Evolutionary conservation across 2,888 invertebrate species (phyloP), one percentile per base, ranked within the genome.

Genomic region (Fragum fragum): DNA sequence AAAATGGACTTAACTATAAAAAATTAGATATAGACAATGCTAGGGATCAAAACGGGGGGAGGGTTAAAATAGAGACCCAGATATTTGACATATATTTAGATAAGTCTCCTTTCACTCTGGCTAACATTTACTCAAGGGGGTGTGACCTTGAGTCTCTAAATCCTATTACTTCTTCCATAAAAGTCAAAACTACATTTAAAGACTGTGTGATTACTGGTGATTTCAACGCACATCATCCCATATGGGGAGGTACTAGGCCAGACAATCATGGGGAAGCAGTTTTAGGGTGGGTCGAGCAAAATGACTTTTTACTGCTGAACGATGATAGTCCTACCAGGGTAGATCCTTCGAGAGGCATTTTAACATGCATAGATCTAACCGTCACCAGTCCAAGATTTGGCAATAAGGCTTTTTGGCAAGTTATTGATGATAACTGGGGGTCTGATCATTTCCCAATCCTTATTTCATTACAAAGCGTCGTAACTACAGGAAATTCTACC

Each of bases 371-470:
- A 9, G 66, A 66, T 42, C 66, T 66, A 11, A 66, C 66, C 18
- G 18, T 23, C 28, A 42, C 66, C 7, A 66, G 23, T 26, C 42
- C 21, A 3, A 66, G 23, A 66, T n/a, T n/a, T n/a, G n/a, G n/a
- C n/a, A n/a, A n/a, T n/a, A n/a, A n/a, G n/a, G n/a, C 21, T 9
- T 26, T 42, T 23, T 73, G 73, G 73, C 47, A 52, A 29, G 63
- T 73, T 26, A 18, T 73, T 1, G 11, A 61, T 26, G 63, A 73
- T 63, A 63, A 18, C 18, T 47, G 32, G 61, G 47, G 57, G 21
- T 73, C 73, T 29, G 61, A 73, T 18, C 73, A 73, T 26, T 63
- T 73, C 39, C 73, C 73, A 63, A 73, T 61, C 42, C 18, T 47
- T 23, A 73, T 66, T 6, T 23, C 66, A 2, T 28, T 32, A 9